phyloP scores from a whole-genome alignment of 2,113 vertebrate species.

The Pomatostomus ruficeps region DNA sequence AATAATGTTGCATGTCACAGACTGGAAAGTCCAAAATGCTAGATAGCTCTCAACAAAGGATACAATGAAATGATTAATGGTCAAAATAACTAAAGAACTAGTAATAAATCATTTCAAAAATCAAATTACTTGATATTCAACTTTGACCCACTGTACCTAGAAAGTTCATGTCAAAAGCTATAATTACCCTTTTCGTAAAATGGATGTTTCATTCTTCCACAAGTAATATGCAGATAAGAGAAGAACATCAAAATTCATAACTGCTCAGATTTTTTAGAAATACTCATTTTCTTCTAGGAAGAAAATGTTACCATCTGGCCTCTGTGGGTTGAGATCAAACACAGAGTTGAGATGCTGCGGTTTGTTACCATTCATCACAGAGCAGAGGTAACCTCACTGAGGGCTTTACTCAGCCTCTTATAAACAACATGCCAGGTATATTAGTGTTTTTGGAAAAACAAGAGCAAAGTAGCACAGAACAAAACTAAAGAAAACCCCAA shows the following conservation, averaged over 20 bases:
- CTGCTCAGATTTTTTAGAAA: background rate
- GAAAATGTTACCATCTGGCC: background rate
- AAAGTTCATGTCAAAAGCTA: background rate
- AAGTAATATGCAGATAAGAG: background rate
- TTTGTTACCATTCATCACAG: background rate
- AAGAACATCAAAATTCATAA: background rate
- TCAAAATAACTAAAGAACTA: background rate
- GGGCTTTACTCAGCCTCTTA: background rate
- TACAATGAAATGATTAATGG: background rate
- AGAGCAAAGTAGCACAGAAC: background rate
- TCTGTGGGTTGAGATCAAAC: background rate
- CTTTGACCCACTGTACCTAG: background rate
- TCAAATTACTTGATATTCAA: background rate
- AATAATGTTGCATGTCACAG: background rate
- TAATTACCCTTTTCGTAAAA: background rate
- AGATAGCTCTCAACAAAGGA: background rate
- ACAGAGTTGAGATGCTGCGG: background rate
- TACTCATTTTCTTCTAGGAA: background rate
- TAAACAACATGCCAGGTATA: background rate
- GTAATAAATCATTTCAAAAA: background rate
- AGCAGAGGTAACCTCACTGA: background rate
- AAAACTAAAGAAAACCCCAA: background rate
- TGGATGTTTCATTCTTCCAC: background rate
- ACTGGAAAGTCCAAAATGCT: background rate
- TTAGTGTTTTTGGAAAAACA: fast-evolving